Conservation (phyloP, 2,888 invertebrate genomes). For the Temnothorax unifasciatus region DNA sequence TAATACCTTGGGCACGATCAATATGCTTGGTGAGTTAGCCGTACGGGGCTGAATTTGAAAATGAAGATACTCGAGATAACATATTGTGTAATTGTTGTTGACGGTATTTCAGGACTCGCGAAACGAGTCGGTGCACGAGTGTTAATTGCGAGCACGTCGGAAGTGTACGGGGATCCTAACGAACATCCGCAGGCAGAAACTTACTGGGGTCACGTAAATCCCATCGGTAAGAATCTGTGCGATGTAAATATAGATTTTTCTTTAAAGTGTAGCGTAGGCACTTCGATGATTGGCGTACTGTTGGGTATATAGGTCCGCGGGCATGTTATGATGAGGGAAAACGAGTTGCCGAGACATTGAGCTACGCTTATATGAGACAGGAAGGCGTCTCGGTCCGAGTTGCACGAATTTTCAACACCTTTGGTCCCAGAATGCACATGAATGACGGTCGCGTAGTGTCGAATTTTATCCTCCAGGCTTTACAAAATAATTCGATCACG, state of each 20-base stretch:
- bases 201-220: slow-evolving; percentile 99
- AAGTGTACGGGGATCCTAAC: slow-evolving; percentile 99
- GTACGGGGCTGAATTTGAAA: neutral
- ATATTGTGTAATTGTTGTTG: neutral
- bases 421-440: slow-evolving; percentile 99
- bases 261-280: neutral
- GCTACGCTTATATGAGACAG: slow-evolving; percentile 98
- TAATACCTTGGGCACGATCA: slow-evolving; percentile 98
- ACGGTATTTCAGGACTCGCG: slow-evolving; percentile 91
- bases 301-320: slow-evolving; percentile 91
- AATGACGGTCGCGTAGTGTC: slow-evolving; percentile 99
- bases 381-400: slow-evolving; percentile 98
- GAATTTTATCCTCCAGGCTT: slow-evolving; percentile 98
- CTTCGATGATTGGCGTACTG: neutral
- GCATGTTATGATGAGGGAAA: slow-evolving; percentile 99
- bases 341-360: slow-evolving; percentile 97
- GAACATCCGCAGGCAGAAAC: slow-evolving; percentile 99
- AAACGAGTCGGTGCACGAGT: slow-evolving; percentile 97
- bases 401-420: slow-evolving; percentile 99
- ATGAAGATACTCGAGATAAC: neutral
- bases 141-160: slow-evolving; percentile 98
- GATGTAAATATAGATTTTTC: neutral
- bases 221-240: slow-evolving; percentile 90
- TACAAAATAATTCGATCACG: slow-evolving; percentile 97
- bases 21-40: slow-evolving; percentile 91